Base-by-base conservation (phyloP, 2,113 vertebrate species). In the Protomyctophum bolini region DNA sequence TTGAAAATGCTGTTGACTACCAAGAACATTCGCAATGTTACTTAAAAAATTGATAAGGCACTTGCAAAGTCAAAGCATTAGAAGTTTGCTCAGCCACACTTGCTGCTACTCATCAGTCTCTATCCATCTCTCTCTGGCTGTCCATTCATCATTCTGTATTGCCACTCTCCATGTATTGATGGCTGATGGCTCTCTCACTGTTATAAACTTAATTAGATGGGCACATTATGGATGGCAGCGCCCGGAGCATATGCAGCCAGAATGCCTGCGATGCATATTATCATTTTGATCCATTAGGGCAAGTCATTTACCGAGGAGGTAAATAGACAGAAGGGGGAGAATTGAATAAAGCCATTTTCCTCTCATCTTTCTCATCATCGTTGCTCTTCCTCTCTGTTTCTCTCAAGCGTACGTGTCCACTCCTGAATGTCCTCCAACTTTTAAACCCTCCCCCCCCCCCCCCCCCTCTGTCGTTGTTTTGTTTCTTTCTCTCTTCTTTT, bases 231-330 rank as follows among this genome's bases (percentile, higher is more conserved):
- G 69, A 79, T 12, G 14, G 10, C 63, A 46, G 72, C 61, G n/a
- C 80, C 87, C n/a, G 64, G 79, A 74, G 73, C 82, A 87, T 75
- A 80, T 67, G 73, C 76, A 48, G 56, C 80, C 85, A 85, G 86
- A 91, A 90, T 90, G 82, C 86, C 66, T 77, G 77, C 85, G 83
- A 83, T 85, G 89, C 90, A 88, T 88, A 81, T 91, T 88, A 81
- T 91, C 76, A 90, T 83, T 82, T 47, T 52, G 63, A 73, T 63
- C 87, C 85, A 89, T 91, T 89, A 89, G 81, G 76, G 79, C 59
- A 48, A 85, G 79, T 87, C 80, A 88, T 86, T 88, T 87, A 81
- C 83, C 82, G 81, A 71, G 79, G 81, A 71, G 79, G 84, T 88
- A 87, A 92, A 89, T 82, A 84, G 82, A 73, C 69, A 70, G 12